phyloP scores from a whole-genome alignment of 2,888 invertebrate genomes.

The Acleris laterana region DNA sequence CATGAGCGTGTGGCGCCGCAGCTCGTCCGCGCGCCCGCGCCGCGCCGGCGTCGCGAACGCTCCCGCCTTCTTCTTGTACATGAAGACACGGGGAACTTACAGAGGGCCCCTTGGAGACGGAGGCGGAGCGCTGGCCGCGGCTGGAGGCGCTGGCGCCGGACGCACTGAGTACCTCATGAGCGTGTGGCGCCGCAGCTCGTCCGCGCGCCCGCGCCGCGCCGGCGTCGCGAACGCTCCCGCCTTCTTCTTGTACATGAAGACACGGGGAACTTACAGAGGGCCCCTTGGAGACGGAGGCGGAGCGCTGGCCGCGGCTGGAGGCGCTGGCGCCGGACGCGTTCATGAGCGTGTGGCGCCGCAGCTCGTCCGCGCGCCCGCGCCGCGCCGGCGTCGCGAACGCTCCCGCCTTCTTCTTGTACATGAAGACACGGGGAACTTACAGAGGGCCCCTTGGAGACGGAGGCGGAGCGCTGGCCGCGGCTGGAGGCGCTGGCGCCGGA shows the following conservation, averaged over 20 bases:
- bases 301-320: conserved; percentile 68
- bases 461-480: conserved; percentile 66
- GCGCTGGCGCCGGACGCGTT: conserved; percentile 76
- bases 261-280: conserved; percentile 54
- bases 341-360: conserved; percentile 71
- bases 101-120: conserved; percentile 64
- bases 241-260: not conserved
- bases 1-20: no score
- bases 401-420: conserved; percentile 60
- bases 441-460: conserved; percentile 64
- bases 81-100: conserved; percentile 43
- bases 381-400: conserved; percentile 70
- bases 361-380: conserved; percentile 61
- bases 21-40: no score
- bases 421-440: conserved; percentile 43
- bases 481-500: conserved; percentile 77
- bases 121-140: conserved; percentile 66
- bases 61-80: no score
- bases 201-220: no score
- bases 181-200: no score
- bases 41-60: no score
- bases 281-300: conserved; percentile 66
- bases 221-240: no score
- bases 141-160: conserved; percentile 77
- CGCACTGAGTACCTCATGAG: no score